Base-by-base conservation (phyloP, 2,113 vertebrate species). In the Puffinus mauretanicus region DNA sequence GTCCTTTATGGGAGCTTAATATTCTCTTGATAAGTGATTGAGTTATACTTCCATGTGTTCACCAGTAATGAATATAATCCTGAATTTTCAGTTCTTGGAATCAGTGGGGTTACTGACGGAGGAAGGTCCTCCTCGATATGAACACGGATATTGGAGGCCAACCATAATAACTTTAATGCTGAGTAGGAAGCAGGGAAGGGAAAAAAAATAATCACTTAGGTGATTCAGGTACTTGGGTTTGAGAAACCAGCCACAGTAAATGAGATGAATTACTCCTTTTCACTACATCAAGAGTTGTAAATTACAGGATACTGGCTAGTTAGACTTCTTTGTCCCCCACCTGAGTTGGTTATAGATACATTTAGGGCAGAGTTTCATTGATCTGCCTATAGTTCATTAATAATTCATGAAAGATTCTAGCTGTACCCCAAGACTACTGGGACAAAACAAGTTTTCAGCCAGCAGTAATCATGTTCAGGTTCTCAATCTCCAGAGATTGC, bases 371-470 rank as follows among this genome's bases (percentile, higher is more conserved):
- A 73, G 25, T 88, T 95, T 95, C 88, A 94, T 51, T 90, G 94
- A 94, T 96, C 94, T 96, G 75, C 66, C 67, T 66, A 27, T 67
- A 96, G 82, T 88, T 94, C 94, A 88, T 97, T 96, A 96, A 70
- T 96, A 94, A 97, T 95, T 97, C 94, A 95, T 72, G 81, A 88
- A 96, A 92, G 86, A 88, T 71, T 94, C 82, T 85, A 94, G 67
- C 42, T 93, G 77, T 90, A 94, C 73, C 83, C 71, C 95, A 94
- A 93, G 86, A 96, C 79, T 94, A 62, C 52, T 34, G 91, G 97
- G 79, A 97, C 82, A 97, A 98, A 98, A 94, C 84, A 97, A 88
- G 70, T 96, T 96, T 97, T 95, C 94, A 96, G 85, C 65, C 86
- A 96, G 94, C 88, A 96, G 92, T 64, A 97, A 95, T 97, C 81